A percentile compares a stretch with the other conserved stretches of the same genome.
Conservation (phyloP, 2,113 vertebrate species). For the Phalacrocorax carbo region DNA sequence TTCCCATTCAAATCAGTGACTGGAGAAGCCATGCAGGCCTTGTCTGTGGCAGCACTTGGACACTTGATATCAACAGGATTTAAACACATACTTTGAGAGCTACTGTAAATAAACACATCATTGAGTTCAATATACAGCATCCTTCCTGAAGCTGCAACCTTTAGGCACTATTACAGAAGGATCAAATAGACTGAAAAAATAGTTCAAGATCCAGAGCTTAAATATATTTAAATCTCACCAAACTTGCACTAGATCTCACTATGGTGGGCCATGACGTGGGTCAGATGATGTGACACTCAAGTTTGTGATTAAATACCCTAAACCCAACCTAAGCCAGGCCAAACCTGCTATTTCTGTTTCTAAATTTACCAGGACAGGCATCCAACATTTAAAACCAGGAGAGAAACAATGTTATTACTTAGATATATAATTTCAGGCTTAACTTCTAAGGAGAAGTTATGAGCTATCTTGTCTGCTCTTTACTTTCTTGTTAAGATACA, state of each 20-base stretch:
- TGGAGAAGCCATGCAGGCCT: neutral
- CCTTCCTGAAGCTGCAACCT: neutral
- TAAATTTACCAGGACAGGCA: neutral
- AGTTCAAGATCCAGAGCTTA: neutral
- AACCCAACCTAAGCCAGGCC: neutral
- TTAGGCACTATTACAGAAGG: neutral
- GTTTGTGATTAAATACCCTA: neutral
- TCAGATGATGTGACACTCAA: neutral
- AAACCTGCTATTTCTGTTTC: neutral
- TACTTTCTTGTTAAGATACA: neutral
- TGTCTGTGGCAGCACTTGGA: neutral
- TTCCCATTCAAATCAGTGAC: neutral
- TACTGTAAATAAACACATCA: neutral
- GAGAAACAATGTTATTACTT: neutral
- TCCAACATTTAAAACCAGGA: neutral
- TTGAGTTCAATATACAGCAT: neutral
- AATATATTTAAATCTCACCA: neutral
- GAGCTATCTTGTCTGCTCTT: neutral
- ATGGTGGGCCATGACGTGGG: neutral
- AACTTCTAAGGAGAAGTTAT: neutral
- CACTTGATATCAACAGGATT: neutral
- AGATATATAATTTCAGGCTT: neutral
- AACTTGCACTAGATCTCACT: neutral
- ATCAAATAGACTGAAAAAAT: neutral
- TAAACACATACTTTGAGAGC: neutral